Conservation (phyloP, 1,140 invertebrate genomes). For the Caenorhabditis brenneri region DNA sequence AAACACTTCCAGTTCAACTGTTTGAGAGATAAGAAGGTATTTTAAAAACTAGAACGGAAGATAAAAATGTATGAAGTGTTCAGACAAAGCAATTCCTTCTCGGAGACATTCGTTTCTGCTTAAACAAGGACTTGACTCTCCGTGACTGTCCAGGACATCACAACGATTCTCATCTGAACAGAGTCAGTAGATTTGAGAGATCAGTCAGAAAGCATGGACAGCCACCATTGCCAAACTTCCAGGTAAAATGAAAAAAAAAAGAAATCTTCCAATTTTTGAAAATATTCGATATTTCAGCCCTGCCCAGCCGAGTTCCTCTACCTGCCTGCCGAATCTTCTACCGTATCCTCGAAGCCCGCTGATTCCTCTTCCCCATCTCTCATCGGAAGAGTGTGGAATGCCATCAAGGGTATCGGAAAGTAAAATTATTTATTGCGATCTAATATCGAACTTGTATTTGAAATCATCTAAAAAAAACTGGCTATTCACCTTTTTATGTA, state of each 20-base stretch:
- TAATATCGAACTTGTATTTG: background rate
- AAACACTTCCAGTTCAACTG: constrained; percentile 27
- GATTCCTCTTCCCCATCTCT: background rate
- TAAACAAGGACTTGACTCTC: constrained; percentile 20
- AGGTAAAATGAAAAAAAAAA: background rate
- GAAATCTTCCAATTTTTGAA: background rate
- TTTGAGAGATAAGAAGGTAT: constrained; percentile 40
- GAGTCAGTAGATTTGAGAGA: constrained; percentile 20
- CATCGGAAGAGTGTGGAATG: background rate
- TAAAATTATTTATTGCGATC: background rate
- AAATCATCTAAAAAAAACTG: no score
- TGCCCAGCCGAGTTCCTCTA: constrained; percentile 31
- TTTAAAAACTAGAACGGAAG: background rate
- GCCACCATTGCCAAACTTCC: constrained; percentile 29
- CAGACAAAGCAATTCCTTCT: constrained; percentile 40
- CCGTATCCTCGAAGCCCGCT: no score
- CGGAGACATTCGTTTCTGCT: constrained; percentile 22
- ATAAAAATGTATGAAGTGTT: background rate
- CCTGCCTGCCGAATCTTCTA: background rate
- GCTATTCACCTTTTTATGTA: no score
- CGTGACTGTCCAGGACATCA: constrained; percentile 20
- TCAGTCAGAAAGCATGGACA: background rate
- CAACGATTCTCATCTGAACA: background rate
- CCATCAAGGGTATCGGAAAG: background rate
- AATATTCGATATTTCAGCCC: background rate